Percentiles rank a stretch among this genome's conserved stretches.
These are phyloP conservation scores for Melanotaenia boesemani DNA, from an alignment of 2,797 vertebrate species.

Conservation along the genomic window DNA sequence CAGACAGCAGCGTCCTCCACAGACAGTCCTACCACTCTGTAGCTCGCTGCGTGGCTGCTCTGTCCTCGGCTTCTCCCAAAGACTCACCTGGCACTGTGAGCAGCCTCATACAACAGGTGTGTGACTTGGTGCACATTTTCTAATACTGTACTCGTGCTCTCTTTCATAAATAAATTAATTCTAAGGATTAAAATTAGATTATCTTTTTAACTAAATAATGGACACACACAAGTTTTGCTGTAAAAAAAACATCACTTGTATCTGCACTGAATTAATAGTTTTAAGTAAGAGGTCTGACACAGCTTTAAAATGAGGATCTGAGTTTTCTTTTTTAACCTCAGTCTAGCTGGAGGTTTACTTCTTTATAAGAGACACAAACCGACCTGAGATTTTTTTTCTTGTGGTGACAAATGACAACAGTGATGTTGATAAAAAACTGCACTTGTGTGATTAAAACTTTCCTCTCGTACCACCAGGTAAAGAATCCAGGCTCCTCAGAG, in stretches of 20 bases:
- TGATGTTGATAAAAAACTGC: neutral
- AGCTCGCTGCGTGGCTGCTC: slow-evolving; percentile 90
- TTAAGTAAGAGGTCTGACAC: neutral
- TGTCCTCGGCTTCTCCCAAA: slow-evolving; percentile 86
- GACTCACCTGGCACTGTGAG: slow-evolving; percentile 83
- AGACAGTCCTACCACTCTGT: slow-evolving; percentile 90
- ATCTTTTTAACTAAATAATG: no score
- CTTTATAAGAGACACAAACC: neutral
- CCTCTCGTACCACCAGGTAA: slow-evolving; percentile 67
- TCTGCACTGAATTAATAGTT: no score
- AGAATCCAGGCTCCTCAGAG: slow-evolving; percentile 82
- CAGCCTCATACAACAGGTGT: slow-evolving; percentile 85
- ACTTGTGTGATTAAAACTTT: neutral
- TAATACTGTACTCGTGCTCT: neutral
- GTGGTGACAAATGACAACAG: neutral
- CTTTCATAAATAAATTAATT: neutral
- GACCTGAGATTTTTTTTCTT: neutral
- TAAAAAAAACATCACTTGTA: no score
- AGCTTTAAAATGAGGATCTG: neutral
- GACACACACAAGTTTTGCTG: no score
- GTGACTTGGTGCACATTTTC: neutral
- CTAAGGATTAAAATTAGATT: no score
- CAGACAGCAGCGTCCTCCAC: slow-evolving; percentile 72
- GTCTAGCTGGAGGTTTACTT: neutral
- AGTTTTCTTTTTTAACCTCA: neutral